A percentile compares a stretch with the other conserved stretches of the same genome.
Conservation (phyloP, 2,888 invertebrate genomes). For the Xestobium rufovillosum region DNA sequence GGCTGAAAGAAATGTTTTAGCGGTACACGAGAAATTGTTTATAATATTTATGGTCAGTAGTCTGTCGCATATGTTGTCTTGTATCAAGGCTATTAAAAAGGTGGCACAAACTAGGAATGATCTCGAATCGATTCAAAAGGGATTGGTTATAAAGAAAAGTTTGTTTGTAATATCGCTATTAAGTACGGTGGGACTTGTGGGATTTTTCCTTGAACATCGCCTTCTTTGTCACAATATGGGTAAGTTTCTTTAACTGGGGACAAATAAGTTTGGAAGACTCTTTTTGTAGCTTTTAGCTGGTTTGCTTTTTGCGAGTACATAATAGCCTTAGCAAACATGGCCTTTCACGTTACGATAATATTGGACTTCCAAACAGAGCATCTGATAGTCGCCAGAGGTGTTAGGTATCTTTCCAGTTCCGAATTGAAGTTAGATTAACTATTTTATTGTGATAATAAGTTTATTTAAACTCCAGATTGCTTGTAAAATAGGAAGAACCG, state of each 20-base stretch:
- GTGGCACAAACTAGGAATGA: constrained; percentile 34
- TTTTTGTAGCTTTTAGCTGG: constrained; percentile 81
- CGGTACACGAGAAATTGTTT: constrained; percentile 84
- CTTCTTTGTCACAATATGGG: constrained; percentile 84
- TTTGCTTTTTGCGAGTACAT: constrained; percentile 91
- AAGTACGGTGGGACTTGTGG: constrained; percentile 73
- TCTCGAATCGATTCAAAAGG: constrained; percentile 27
- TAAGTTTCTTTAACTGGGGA: constrained; percentile 50
- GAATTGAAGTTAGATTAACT: not conserved
- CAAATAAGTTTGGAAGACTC: not conserved
- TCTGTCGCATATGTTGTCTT: constrained; percentile 72
- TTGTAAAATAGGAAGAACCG: no score
- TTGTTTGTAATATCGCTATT: constrained; percentile 69
- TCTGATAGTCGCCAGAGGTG: constrained; percentile 61
- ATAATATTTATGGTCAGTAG: constrained; percentile 84
- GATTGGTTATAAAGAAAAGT: constrained; percentile 53
- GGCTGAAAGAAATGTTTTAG: constrained; percentile 53
- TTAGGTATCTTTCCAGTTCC: constrained; percentile 16
- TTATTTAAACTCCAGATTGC: no score
- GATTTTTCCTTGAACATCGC: constrained; percentile 85
- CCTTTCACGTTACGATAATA: constrained; percentile 82
- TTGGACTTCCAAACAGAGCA: constrained; percentile 80
- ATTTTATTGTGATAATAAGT: no score
- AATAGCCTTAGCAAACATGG: constrained; percentile 87
- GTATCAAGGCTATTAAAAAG: constrained; percentile 50